Base-by-base conservation (phyloP, 2,888 invertebrate genomes). In the Thymelicus acteon region DNA sequence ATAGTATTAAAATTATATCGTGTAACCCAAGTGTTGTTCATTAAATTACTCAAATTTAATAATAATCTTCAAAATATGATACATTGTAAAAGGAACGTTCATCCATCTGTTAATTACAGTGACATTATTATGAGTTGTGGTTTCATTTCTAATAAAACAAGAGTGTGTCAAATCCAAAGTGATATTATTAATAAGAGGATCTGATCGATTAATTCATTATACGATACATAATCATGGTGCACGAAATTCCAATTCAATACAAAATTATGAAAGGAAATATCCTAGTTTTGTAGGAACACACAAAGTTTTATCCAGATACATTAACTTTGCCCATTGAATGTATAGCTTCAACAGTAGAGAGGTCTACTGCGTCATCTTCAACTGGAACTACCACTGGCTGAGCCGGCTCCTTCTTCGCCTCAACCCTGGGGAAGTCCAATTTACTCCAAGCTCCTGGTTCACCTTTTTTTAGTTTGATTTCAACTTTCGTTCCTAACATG, bases 401-500 rank as follows among this genome's bases (percentile, higher is more conserved):
- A 5, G 75, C 69, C 2, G 76, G 76, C 48, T 81, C 85, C 72
- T 81, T 80, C 72, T 83, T 85, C 0, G 82, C 80, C 63, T 80
- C 82, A 52, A 81, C 73, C 72, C 93, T 88, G 0, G 96, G 95
- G 76, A 96, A 95, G 80, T 97, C 96, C 39, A 99, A 88, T 77
- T 95, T 95, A 10, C 95, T 85, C 99, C 99, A 99, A 15, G 95
- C 95, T 2, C 97, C 96, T 0, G 97, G 95, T 80, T 98, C 98
- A 0, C 95, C 96, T 90, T 99, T 99, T 77, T 95, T 96, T 82
- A 99, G 88, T 82, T 97, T 98, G 37, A 99, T 96, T 92, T 99
- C 99, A 44, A 99, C 96, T 95, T 99, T 99, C 13, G 98, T 96
- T 13, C 97, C 96, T 79, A 96, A 94, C 97, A 99, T 97, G 54